Conservation (phyloP, 35 echinoderm and acorn worm genomes). For the Apostichopus californicus region DNA sequence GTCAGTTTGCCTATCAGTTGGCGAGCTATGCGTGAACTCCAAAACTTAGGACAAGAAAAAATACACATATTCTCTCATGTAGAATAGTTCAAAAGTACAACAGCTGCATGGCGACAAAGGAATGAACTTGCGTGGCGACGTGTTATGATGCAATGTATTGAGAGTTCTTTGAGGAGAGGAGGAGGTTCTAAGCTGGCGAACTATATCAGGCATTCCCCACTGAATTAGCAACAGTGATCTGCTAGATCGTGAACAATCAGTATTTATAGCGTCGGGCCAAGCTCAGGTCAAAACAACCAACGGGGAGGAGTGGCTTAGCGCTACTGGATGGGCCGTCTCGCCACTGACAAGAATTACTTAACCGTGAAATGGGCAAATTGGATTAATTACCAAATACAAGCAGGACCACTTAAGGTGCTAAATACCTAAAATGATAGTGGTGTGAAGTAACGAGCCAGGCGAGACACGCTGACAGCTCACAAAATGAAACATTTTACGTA, state of each 20-base stretch:
- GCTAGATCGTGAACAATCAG: no score
- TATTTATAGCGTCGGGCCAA: no score
- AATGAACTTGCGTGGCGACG: not conserved
- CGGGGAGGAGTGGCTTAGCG: not conserved
- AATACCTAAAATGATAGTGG: not conserved
- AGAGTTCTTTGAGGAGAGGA: no score
- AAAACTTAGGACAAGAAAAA: not conserved
- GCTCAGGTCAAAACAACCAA: no score
- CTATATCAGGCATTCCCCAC: no score
- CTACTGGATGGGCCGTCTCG: not conserved
- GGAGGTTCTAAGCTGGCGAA: no score
- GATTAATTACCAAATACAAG: slow-evolving; percentile 36
- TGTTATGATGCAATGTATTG: no score
- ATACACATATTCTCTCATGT: no score
- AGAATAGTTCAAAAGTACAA: slow-evolving; percentile 29
- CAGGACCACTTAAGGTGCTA: slow-evolving; percentile 40
- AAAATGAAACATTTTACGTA: no score
- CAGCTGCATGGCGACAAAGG: not conserved
- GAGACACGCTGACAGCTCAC: not conserved
- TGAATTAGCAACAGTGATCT: no score
- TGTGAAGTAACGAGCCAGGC: not conserved
- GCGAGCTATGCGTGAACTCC: not conserved
- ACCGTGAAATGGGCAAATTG: slow-evolving; percentile 43
- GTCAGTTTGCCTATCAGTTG: no score
- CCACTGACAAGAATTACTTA: not conserved